Evolutionary conservation across 2,113 vertebrate genomes (phyloP), one percentile per base, ranked within the genome.

Genomic region (Ramphastos sulfuratus): DNA sequence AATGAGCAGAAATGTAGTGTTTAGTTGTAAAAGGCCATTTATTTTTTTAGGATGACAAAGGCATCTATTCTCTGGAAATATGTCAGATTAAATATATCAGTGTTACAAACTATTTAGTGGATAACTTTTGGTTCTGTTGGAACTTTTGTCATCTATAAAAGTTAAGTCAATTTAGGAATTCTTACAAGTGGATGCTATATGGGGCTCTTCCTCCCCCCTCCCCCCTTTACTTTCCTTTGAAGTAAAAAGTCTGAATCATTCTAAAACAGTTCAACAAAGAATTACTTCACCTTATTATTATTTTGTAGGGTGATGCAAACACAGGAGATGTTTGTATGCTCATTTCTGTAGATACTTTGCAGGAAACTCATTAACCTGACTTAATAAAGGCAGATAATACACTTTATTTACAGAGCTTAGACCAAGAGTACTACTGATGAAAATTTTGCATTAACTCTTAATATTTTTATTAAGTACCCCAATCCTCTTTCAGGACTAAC

Each of bases 401-500:
- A 20, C 42, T 75, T 85, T 44, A 65, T 80, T 88, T 81, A 23
- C 35, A 39, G 6, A 42, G 13, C 69, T 82, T 21, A 28, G 2
- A 0, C 25, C 69, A 66, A 66, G 27, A 63, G 31, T 39, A 39
- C 23, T 7, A 25, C 12, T 63, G 70, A 55, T 82, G 6, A 71
- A 75, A 78, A 82, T 31, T 21, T 74, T 63, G 6, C 25, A 31
- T 77, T 73, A 84, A 31, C 19, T 82, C 55, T 16, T 56, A 63
- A 9, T 63, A 33, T 72, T 85, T 74, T 37, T 61, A 6, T 42
- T 21, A 30, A 37, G 18, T 48, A 35, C 8, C 3, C 4, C 6
- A 0, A 0, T 48, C 20, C 24, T 79, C 5, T 39, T 39, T 13
- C 39, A 35, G 10, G 5, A 28, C 19, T 90, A 19, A 10, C 16